These are phyloP conservation scores for Dromius quadrimaculatus DNA, from an alignment of 2,888 invertebrate species.

Conservation along the genomic window DNA sequence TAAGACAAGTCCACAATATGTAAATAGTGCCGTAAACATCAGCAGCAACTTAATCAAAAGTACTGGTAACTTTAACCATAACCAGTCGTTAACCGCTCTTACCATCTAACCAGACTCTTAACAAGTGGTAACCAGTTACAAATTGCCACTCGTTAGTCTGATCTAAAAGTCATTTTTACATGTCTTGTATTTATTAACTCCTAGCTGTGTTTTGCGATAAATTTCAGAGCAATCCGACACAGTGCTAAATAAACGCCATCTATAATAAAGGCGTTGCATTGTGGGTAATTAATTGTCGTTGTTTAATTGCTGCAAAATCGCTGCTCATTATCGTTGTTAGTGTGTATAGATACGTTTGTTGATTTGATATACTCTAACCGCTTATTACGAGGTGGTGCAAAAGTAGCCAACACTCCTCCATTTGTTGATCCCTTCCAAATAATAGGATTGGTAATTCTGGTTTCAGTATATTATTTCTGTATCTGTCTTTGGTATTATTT, in stretches of 20 bases:
- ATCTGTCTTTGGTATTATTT: too few species aligned
- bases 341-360: slow-evolving; percentile 3
- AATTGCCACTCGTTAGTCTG: slow-evolving; percentile 41
- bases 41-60: slow-evolving; percentile 41
- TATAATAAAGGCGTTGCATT: slow-evolving; percentile 37
- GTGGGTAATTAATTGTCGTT: slow-evolving; percentile 28
- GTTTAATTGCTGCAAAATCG: slow-evolving; percentile 31
- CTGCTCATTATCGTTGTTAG: slow-evolving; percentile 1
- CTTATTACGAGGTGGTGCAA: too few species aligned
- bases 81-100: background rate
- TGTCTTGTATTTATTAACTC: slow-evolving; percentile 39
- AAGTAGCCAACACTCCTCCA: too few species aligned
- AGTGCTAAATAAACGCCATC: background rate
- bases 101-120: slow-evolving; percentile 8
- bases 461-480: too few species aligned
- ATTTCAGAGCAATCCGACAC: slow-evolving; percentile 9
- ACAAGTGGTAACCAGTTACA: slow-evolving; percentile 26
- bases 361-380: too few species aligned
- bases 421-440: too few species aligned
- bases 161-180: slow-evolving; percentile 44
- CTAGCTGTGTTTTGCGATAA: slow-evolving; percentile 13
- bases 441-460: too few species aligned
- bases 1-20: slow-evolving; percentile 21
- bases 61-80: background rate
- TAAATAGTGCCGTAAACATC: slow-evolving; percentile 18